Evolutionary conservation across 2,888 invertebrate species (phyloP).

Genomic region (Colletes collaris): DNA sequence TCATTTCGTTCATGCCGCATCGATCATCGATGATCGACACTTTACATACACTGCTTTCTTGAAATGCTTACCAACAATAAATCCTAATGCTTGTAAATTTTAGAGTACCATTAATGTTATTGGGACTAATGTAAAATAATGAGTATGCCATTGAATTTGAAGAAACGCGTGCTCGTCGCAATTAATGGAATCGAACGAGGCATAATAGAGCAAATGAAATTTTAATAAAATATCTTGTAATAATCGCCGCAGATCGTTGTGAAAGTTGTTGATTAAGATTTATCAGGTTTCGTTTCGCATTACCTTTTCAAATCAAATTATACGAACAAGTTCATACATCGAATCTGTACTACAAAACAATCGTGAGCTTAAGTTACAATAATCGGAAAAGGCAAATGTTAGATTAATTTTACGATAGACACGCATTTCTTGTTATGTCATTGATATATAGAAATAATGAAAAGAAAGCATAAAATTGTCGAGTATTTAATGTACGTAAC

Average conservation of each 20-base stretch:
- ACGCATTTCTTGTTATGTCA: not conserved
- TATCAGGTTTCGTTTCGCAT: not conserved
- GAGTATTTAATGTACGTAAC: not conserved
- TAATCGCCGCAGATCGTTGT: not conserved
- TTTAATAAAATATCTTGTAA: not conserved
- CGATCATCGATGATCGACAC: no score
- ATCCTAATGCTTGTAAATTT: no score
- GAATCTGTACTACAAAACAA: not conserved
- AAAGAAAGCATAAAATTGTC: not conserved
- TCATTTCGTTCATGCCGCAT: no score
- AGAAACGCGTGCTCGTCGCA: not conserved
- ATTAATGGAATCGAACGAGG: not conserved
- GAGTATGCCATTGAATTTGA: no score
- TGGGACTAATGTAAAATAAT: no score
- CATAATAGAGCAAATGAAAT: not conserved
- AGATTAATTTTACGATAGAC: conserved; percentile 1
- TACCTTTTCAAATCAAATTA: not conserved
- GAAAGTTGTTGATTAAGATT: not conserved
- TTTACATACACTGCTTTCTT: no score
- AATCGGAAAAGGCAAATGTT: not conserved
- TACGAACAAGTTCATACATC: no score
- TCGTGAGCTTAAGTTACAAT: no score
- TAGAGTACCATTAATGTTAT: no score
- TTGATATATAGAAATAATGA: not conserved
- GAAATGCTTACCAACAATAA: no score